Base-by-base conservation (phyloP, 2,888 invertebrate genomes). In the Zygaena filipendulae region DNA sequence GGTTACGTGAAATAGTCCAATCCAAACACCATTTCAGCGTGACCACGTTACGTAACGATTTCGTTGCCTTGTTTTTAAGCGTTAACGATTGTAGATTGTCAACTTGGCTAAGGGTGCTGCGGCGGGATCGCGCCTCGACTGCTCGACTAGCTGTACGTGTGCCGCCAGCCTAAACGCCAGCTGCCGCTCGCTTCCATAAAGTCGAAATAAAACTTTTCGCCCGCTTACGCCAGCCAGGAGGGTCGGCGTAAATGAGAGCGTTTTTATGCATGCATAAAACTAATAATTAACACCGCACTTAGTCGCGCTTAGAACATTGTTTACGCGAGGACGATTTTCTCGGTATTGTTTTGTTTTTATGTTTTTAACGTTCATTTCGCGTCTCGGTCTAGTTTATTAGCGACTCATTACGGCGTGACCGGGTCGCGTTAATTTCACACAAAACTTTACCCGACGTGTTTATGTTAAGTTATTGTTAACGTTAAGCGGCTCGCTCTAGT, bases 251-350 rank as follows among this genome's bases (percentile, higher is more conserved):
- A 40, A 46, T 37, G 41, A 40, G 38, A 47, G 37, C 35, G 40
- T 43, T 62, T 66, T 66, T 67, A 64, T 67, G 62, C 59, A 67
- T 60, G 66, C 63, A 62, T 60, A 64, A 16, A 68, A 62, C 58
- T 67, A 68, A 68, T 67, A 68, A 68, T 68, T 67, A 69, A 62
- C 64, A 53, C 55, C 46, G 49, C 61, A 62, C 59, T 61, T 59
- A 61, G 59, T 59, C 55, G 49, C 58, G 59, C 59, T 61, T 61
- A 61, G 58, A 59, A 60, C 58, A 47, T 46, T 59, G 59, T 64
- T 64, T 60, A 66, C 54, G 59, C 60, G 56, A 52, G 51, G 40
- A 41, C 42, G 52, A 56, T 63, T 62, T 59, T 55, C 59, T 59
- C 49, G 53, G 51, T 49, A 60, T 54, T 64, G 62, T 68, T n/a